Base-by-base conservation (phyloP, 1,140 invertebrate genomes). In the Zaprionus davidi region DNA sequence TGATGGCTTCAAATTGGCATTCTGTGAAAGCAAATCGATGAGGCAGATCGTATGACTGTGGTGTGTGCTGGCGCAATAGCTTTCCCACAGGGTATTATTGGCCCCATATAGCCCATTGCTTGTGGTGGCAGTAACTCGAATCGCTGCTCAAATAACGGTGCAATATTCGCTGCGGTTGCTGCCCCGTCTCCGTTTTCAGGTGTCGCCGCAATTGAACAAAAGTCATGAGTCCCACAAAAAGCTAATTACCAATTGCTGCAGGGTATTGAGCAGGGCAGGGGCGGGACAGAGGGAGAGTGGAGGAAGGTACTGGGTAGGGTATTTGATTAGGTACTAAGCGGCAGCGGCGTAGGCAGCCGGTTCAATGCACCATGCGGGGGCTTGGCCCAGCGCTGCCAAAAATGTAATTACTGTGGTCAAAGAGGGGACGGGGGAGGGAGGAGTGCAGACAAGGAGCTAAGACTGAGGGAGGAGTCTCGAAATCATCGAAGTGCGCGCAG, bases 291-390 rank as follows among this genome's bases (percentile, higher is more conserved):
- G 5, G 13, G 5, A n/a, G 12, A 15, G 11, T 4, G 4, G 1
- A 20, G n/a, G 11, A 4, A 24, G 20, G 31, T 31, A 60, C 26
- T 26, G 51, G 17, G 9, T 26, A 38, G 34, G 34, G 51, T 56
- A 66, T 56, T 44, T 36, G 64, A 56, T 57, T 66, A 38, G 63
- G 31, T 53, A 55, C 41, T 51, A 5, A 24, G 46, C 20, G 46
- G 9, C 12, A 24, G 20, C 20, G 59, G 46, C 58, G 22, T 46
- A 44, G 51, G 53, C 20, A 51, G 53, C 65, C 51, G 49, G 84
- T 88, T 88, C 84, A 88, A 85, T 88, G 85, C 85, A 88, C 81
- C 73, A 46, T n/a, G 26, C 46, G 60, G 38, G 74, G 80, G 79
- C 70, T 74, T 82, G 81, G 41, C 22, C 41, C 28, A 57, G 51